Evolutionary conservation across 2,113 vertebrate species (phyloP), one percentile per base, ranked within the genome.

Genomic region (Colistium nudipinnis): DNA sequence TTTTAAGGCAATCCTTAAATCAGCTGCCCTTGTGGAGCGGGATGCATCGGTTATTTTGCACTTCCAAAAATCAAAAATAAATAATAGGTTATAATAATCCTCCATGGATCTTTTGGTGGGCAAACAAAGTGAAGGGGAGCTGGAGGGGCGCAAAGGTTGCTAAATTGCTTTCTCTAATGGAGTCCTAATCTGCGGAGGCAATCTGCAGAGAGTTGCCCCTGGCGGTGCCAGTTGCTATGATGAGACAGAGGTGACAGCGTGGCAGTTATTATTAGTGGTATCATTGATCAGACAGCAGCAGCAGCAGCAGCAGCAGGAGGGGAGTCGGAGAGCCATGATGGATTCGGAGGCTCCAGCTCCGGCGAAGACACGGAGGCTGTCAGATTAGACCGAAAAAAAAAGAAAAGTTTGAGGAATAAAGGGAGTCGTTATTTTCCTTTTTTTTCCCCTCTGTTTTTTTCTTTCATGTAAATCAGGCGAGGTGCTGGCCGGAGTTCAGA

Each of bases 261-360:
- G 84, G 87, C 88, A 68, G 90, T 92, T 93, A 91, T 92, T 93
- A 93, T 92, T 93, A 93, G 90, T 80, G 80, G 80, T 92, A 92
- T 93, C 92, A 91, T 92, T 93, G 92, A 93, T 93, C 90, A 92
- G 92, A 89, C 62, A 68, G 84, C 73, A 36, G 24, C 74, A 86
- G 77, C 22, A 33, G 80, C 57, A 72, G n/a, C 62, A 68, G 84
- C 73, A 36, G 24, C 74, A 86, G 77, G 20, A 33, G 80, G 55
- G 70, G 73, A 66, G 81, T 62, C 81, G 63, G 82, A 91, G 88
- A 80, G 73, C 65, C 74, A 92, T 92, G 91, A 92, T 92, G 88
- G 87, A 90, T 92, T 88, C 25, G 33, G 78, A 76, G 80, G 82
- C 85, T 73, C 66, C 45, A 43, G 78, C 81, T n/a, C 87, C 64